phyloP scores from a whole-genome alignment of 2,113 vertebrate genomes.

The Tricholaema leucomelas region DNA sequence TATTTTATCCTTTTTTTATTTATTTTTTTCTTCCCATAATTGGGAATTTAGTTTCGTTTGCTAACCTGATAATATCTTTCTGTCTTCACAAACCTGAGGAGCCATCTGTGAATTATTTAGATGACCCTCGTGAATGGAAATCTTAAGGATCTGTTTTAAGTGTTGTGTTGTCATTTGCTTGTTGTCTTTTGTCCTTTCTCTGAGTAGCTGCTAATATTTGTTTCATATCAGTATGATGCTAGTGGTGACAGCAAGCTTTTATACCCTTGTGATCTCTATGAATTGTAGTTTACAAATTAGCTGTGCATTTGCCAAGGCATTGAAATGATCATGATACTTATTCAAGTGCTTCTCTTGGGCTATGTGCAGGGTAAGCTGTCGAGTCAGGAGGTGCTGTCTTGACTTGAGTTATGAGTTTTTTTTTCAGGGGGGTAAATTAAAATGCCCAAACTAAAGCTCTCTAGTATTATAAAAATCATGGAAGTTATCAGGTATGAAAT shows the following conservation, averaged over 20 bases:
- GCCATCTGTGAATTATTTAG: not conserved
- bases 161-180: not conserved
- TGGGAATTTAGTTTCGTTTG: not conserved
- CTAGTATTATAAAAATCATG: not conserved
- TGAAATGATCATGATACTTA: not conserved
- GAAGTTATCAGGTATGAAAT: not conserved
- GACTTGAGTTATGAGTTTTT: not conserved
- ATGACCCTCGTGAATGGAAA: not conserved
- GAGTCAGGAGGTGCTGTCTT: not conserved
- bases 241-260: not conserved
- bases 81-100: not conserved
- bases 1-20: not conserved
- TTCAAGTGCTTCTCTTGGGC: not conserved
- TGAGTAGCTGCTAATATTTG: not conserved
- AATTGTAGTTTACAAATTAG: not conserved
- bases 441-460: not conserved
- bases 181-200: not conserved
- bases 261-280: not conserved
- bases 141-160: not conserved
- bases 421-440: not conserved
- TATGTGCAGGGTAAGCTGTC: not conserved
- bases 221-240: not conserved
- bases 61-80: not conserved
- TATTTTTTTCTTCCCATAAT: not conserved
- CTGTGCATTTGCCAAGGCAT: not conserved